phyloP scores from a whole-genome alignment of 2,113 vertebrate genomes.

The Gymnarchus niloticus region DNA sequence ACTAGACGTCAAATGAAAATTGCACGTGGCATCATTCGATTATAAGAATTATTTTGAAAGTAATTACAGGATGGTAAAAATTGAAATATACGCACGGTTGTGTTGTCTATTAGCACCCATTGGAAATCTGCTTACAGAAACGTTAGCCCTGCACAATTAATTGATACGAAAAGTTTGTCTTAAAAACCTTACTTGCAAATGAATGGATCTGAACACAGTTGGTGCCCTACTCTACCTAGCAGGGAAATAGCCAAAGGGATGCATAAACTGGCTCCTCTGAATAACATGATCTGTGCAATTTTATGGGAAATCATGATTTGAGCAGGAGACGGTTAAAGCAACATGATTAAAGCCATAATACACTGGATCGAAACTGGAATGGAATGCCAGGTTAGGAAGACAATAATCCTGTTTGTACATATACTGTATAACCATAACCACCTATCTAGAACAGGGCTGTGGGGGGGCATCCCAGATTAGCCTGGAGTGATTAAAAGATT shows the following conservation, averaged over 20 bases:
- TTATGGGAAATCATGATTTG: not conserved
- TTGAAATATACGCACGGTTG: not conserved
- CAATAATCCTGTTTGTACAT: not conserved
- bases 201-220: not conserved
- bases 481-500: not conserved
- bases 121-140: not conserved
- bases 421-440: not conserved
- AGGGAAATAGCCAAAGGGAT: not conserved
- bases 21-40: not conserved
- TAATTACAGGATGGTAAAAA: not conserved
- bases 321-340: not conserved
- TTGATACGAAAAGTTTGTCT: not conserved
- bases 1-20: slow-evolving; percentile 9
- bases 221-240: not conserved
- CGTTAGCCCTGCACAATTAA: not conserved
- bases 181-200: not conserved
- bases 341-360: not conserved
- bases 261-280: not conserved
- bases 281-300: not conserved
- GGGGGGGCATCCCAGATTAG: not conserved
- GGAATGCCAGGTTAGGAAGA: not conserved
- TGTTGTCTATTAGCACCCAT: too few species aligned
- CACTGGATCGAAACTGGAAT: not conserved
- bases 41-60: slow-evolving; percentile 4
- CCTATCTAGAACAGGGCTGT: not conserved